phyloP scores from a whole-genome alignment of 64 coral and sea anemone species.

The Stichodactyla mertensii region DNA sequence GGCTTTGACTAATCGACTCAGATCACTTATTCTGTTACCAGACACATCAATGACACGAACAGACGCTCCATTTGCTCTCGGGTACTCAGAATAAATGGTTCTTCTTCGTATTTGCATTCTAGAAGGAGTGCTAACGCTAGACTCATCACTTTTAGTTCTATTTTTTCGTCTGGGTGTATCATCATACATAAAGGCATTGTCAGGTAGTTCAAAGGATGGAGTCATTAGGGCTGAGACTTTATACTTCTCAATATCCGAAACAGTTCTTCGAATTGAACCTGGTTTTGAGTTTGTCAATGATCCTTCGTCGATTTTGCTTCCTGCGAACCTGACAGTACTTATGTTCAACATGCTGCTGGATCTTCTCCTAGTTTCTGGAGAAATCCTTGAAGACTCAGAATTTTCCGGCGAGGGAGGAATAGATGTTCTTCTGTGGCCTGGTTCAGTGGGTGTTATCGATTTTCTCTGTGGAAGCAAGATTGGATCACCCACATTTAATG shows the following conservation, averaged over 20 bases:
- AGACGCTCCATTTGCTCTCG: conserved; percentile 23
- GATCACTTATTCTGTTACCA: conserved; percentile 54
- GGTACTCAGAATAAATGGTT: neutral
- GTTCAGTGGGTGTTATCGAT: neutral
- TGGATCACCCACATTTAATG: conserved; percentile 30
- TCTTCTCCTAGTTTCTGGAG: neutral
- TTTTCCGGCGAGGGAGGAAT: neutral
- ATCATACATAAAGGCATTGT: neutral
- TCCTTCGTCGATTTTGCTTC: neutral
- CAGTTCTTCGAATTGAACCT: neutral
- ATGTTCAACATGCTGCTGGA: conserved; percentile 7
- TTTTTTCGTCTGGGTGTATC: neutral
- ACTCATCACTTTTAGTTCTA: neutral
- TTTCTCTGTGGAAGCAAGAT: conserved; percentile 54
- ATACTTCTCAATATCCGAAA: neutral
- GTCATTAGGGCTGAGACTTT: neutral
- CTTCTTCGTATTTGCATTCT: neutral
- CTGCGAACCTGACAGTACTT: neutral
- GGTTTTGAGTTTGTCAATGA: neutral
- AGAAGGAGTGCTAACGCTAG: neutral
- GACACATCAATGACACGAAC: conserved; percentile 81
- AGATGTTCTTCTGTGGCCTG: neutral
- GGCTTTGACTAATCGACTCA: conserved; percentile 48
- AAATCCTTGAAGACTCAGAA: neutral
- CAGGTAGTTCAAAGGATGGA: neutral